Evolutionary conservation across 2,797 vertebrate species (phyloP).

Genomic region (Loriculus beryllinus): DNA sequence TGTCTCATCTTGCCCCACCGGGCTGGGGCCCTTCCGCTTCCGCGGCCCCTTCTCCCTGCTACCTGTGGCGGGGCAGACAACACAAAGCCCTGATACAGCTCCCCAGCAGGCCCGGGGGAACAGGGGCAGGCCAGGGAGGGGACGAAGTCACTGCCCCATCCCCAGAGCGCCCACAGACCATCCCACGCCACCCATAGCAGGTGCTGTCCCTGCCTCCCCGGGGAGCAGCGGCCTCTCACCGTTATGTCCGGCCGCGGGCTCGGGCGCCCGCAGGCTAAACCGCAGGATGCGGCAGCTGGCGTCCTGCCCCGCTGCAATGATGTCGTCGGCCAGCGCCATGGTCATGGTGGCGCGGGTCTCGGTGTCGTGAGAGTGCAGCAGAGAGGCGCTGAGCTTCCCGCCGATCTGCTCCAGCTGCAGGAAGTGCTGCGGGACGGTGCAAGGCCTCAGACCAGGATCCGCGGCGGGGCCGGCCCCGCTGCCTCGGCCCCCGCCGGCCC

Average conservation of each 20-base stretch:
- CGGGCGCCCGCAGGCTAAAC: conserved; percentile 70
- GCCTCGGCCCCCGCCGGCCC: neutral
- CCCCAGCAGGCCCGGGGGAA: neutral
- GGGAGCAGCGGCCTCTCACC: conserved; percentile 68
- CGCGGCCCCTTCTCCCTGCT: neutral
- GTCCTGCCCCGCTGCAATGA: conserved; percentile 91
- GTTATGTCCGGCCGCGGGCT: neutral
- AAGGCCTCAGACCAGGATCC: neutral
- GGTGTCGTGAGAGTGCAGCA: conserved; percentile 89
- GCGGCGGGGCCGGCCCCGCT: neutral
- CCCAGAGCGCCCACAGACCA: neutral
- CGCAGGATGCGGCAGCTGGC: conserved; percentile 85
- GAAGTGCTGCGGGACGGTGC: conserved; percentile 80
- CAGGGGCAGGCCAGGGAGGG: too few relatives aligned
- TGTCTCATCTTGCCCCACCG: neutral
- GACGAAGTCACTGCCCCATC: neutral
- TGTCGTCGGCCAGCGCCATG: conserved; percentile 84
- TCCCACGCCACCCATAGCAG: too few relatives aligned
- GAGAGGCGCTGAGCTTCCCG: conserved; percentile 82
- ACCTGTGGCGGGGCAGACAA: neutral
- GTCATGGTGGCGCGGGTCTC: conserved; percentile 91
- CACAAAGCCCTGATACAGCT: neutral
- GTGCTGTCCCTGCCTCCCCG: neutral
- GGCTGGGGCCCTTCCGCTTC: neutral
- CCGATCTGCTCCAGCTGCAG: conserved; percentile 83